A percentile compares a stretch with the other conserved stretches of the same genome.
These are phyloP conservation scores for Coreius guichenoti DNA, from an alignment of 2,797 vertebrate genomes.

Conservation along the genomic window DNA sequence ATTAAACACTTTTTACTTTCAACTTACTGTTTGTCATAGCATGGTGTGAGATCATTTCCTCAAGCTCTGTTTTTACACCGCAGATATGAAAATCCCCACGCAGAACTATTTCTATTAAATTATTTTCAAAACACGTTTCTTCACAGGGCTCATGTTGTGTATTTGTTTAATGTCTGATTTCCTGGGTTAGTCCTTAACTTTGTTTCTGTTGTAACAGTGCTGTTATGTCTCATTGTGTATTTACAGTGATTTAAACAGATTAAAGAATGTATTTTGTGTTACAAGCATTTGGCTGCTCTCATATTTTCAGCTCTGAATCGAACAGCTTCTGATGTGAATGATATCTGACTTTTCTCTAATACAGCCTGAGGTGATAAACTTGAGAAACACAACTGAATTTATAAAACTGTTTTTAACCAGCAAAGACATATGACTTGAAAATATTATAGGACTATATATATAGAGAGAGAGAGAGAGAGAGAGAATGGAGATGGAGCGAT, in stretches of 20 bases:
- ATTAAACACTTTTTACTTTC: slow-evolving; percentile 5
- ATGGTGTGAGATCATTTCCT: slow-evolving; percentile 12
- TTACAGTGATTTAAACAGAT: slow-evolving; percentile 75
- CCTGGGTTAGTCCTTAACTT: slow-evolving; percentile 60
- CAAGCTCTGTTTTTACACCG: slow-evolving; percentile 29
- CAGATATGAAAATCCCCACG: slow-evolving; percentile 38
- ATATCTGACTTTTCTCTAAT: neutral
- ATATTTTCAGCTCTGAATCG: neutral
- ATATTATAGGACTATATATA: no score
- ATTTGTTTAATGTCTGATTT: slow-evolving; percentile 35
- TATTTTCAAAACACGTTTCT: slow-evolving; percentile 55
- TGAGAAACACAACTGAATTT: neutral
- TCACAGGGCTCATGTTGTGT: slow-evolving; percentile 30
- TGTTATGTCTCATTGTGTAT: slow-evolving; percentile 66
- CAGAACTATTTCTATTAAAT: slow-evolving; percentile 61
- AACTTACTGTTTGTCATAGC: slow-evolving; percentile 3
- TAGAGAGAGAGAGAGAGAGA: no score
- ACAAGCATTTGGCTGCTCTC: slow-evolving; percentile 37
- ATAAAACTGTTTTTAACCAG: neutral
- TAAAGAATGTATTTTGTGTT: slow-evolving; percentile 86
- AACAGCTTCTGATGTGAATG: neutral
- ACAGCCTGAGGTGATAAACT: neutral
- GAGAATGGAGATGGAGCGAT: no score
- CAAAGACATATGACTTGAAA: neutral
- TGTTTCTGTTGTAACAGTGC: slow-evolving; percentile 67